Evolutionary conservation across 2,113 vertebrate genomes (phyloP).

Genomic region (Ptychochromis oligacanthus): DNA sequence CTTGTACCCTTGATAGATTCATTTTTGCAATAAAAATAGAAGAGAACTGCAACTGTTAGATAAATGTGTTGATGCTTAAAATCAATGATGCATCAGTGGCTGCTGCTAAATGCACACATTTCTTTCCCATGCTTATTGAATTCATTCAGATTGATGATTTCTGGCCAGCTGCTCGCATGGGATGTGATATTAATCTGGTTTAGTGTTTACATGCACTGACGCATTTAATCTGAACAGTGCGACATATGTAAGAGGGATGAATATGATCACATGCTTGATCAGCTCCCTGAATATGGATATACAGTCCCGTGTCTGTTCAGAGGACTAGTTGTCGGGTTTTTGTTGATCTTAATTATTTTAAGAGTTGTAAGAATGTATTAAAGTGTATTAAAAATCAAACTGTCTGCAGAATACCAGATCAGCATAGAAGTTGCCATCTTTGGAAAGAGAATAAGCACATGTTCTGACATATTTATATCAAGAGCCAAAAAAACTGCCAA

Average conservation of each 20-base stretch:
- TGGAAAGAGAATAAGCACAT: not conserved
- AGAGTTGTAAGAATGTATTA: not conserved
- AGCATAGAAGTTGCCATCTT: not conserved
- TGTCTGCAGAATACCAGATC: not conserved
- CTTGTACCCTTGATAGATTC: conserved; percentile 8
- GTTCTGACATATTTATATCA: not conserved
- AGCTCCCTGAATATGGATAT: not conserved
- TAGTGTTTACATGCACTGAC: not conserved
- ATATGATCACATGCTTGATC: not conserved
- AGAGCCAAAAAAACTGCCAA: not conserved
- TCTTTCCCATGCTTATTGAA: not conserved
- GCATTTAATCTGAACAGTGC: not conserved
- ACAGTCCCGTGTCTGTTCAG: not conserved
- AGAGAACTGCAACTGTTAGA: conserved; percentile 11
- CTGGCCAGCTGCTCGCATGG: not conserved
- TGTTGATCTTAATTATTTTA: not conserved
- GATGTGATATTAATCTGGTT: not conserved
- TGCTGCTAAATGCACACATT: not conserved
- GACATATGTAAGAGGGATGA: not conserved
- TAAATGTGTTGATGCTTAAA: conserved; percentile 17
- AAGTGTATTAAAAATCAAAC: not conserved
- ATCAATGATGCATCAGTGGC: conserved; percentile 3
- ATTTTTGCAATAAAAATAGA: conserved; percentile 11
- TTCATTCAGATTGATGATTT: not conserved
- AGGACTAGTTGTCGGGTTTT: not conserved